Conservation (phyloP, 2,113 vertebrate species). For the Mixornis gularis region DNA sequence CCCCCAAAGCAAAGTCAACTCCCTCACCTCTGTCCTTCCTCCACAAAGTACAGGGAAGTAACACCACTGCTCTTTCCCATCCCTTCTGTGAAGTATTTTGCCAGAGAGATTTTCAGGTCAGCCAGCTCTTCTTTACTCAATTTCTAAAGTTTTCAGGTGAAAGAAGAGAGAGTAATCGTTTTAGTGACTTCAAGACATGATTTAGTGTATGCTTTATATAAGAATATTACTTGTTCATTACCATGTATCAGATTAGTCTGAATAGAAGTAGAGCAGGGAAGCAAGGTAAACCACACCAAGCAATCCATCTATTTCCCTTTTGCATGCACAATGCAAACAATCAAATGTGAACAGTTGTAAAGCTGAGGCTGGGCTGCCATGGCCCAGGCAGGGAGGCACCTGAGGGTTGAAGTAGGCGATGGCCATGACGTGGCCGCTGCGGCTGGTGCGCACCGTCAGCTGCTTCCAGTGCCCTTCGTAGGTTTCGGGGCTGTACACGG, state of each 20-base stretch:
- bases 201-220: not conserved
- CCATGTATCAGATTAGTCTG: not conserved
- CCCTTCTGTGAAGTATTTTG: conserved; percentile 80
- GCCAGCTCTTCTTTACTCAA: conserved; percentile 76
- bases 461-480: conserved; percentile 96
- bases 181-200: not conserved
- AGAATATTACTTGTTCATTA: not conserved
- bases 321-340: not conserved
- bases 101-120: conserved; percentile 79
- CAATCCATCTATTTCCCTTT: not conserved
- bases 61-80: conserved; percentile 81
- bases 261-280: not conserved
- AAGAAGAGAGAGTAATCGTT: not conserved
- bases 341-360: rapidly evolving
- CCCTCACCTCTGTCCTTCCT: conserved; percentile 90
- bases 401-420: conserved; percentile 92
- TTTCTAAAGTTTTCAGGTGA: conserved; percentile 72
- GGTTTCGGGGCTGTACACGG: conserved; percentile 89
- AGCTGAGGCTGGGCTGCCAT: not conserved
- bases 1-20: not conserved
- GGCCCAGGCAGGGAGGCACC: conserved; percentile 57
- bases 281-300: not conserved
- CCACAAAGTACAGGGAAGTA: conserved; percentile 89
- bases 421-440: conserved; percentile 84
- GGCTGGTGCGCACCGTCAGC: conserved; percentile 88